Conservation (phyloP, 1,140 invertebrate genomes). For the Cotesia chilonis region DNA sequence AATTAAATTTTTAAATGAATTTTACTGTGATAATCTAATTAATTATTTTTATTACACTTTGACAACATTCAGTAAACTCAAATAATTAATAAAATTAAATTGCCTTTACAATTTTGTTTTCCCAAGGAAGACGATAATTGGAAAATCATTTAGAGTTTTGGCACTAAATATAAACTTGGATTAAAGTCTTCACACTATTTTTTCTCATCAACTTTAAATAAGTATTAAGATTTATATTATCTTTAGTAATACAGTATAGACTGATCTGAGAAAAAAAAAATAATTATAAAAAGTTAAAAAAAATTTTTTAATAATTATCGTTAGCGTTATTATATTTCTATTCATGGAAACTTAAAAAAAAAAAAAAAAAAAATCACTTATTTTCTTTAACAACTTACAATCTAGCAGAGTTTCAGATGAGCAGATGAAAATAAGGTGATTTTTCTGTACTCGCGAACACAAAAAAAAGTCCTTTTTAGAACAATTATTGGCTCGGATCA, state of each 20-base stretch:
- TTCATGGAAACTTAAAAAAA: not conserved
- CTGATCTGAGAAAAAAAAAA: no score
- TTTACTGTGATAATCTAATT: no score
- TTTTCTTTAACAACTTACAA: conserved; percentile 2
- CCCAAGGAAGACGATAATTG: not conserved
- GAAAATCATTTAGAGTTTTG: conserved; percentile 1
- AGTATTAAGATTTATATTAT: no score
- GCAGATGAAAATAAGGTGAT: not conserved
- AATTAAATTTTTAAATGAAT: no score
- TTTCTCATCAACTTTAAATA: no score
- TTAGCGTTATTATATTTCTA: not conserved
- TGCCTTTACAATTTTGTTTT: not conserved
- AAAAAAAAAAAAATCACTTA: not conserved
- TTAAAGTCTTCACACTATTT: no score
- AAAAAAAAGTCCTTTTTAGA: not conserved
- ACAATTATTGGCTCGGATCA: not conserved
- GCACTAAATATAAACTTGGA: not conserved
- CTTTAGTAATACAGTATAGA: no score
- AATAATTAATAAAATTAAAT: not conserved
- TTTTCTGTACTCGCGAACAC: not conserved
- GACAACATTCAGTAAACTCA: no score
- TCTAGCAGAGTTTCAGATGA: conserved; percentile 5
- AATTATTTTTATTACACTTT: no score
- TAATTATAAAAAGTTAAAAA: no score
- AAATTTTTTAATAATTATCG: no score